Evolutionary conservation across 53 echinoderm and acorn worm genomes (phyloP).

Genomic region (Temnopleurus reevesii): DNA sequence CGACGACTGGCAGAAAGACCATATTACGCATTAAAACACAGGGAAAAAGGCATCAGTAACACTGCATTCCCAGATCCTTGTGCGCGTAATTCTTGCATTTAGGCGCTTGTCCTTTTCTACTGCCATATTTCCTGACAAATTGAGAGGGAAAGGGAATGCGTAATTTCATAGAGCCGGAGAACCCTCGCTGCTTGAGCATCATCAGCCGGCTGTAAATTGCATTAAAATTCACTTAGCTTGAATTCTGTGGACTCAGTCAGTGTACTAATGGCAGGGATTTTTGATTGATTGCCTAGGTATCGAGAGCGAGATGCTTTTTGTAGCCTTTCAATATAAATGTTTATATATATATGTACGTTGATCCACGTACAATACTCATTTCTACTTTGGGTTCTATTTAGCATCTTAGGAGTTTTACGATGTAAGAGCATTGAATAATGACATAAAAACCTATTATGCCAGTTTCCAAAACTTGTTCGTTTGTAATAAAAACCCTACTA

Average conservation of each 20-base stretch:
- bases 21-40: neutral
- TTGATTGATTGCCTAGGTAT: constrained; percentile 57
- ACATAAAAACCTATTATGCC: too few relatives aligned
- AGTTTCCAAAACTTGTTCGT: too few relatives aligned
- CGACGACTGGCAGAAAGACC: constrained; percentile 48
- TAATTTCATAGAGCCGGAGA: constrained; percentile 58
- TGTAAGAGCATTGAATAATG: too few relatives aligned
- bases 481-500: too few relatives aligned
- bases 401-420: too few relatives aligned
- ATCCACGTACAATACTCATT: too few relatives aligned
- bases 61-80: neutral
- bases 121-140: constrained; percentile 65
- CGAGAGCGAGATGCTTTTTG: constrained; percentile 23
- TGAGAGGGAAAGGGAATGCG: constrained; percentile 58
- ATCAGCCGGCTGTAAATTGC: constrained; percentile 68
- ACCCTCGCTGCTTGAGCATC: constrained; percentile 26
- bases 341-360: too few relatives aligned
- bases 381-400: too few relatives aligned
- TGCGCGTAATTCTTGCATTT: constrained; percentile 35
- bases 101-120: constrained; percentile 47
- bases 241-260: constrained; percentile 61
- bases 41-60: neutral
- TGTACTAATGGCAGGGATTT: constrained; percentile 64
- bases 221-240: constrained; percentile 72
- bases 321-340: too few relatives aligned